Conservation (phyloP, 2,113 vertebrate species). For the Gavia stellata region DNA sequence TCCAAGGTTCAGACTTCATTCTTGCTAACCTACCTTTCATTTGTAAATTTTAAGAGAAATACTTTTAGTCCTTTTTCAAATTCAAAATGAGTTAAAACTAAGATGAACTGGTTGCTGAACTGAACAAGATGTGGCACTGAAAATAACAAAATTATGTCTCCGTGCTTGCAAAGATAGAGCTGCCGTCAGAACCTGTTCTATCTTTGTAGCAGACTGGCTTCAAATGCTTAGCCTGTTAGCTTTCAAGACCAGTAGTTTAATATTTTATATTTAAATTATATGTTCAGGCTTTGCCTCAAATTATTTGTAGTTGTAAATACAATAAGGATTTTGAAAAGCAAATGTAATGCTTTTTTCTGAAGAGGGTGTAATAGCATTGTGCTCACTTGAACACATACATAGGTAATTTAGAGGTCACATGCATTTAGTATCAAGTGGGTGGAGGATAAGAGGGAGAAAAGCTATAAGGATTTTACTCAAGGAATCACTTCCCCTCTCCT, state of each 20-base stretch:
- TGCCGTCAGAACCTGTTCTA: neutral
- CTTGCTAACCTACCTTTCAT: neutral
- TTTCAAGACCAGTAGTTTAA: neutral
- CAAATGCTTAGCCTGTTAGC: neutral
- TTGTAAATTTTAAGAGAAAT: neutral
- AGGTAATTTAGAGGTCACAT: neutral
- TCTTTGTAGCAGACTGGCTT: neutral
- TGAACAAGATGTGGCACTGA: neutral
- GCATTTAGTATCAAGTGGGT: neutral
- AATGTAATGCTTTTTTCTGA: neutral
- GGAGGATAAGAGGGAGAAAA: neutral
- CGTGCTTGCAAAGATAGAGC: neutral
- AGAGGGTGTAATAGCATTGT: neutral
- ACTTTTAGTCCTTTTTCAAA: neutral
- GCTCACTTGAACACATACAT: neutral
- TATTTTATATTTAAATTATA: neutral
- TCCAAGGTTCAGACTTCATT: neutral
- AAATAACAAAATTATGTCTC: neutral
- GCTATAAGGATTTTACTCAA: neutral
- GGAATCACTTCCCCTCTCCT: neutral
- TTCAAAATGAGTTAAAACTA: neutral
- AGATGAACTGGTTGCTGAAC: neutral
- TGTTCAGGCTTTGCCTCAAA: neutral
- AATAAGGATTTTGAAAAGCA: neutral
- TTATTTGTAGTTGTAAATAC: neutral